phyloP scores from a whole-genome alignment of 2,797 vertebrate genomes.

The Nothura maculosa region DNA sequence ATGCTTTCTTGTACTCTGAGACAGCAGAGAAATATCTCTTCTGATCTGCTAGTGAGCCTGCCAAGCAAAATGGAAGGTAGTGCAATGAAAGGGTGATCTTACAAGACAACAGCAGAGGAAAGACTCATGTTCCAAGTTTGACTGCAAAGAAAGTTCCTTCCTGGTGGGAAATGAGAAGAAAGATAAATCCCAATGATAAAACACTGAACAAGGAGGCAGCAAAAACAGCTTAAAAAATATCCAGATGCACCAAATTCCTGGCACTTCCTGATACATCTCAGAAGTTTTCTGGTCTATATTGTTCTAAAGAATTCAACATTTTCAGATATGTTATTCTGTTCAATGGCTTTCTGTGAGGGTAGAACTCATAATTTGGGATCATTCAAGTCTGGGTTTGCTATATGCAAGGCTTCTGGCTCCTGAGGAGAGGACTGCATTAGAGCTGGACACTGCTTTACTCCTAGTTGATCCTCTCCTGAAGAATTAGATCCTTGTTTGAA shows the following conservation, averaged over 20 bases:
- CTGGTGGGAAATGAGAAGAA: background rate
- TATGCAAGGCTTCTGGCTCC: background rate
- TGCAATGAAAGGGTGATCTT: background rate
- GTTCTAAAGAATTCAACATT: background rate
- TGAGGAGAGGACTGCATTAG: background rate
- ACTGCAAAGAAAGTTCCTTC: background rate
- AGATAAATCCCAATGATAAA: background rate
- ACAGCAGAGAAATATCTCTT: background rate
- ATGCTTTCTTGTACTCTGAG: background rate
- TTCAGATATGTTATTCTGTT: background rate
- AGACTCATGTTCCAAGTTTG: background rate
- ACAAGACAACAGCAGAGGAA: background rate
- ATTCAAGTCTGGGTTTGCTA: background rate
- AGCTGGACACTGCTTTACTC: background rate
- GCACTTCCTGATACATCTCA: background rate
- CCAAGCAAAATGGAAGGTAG: background rate
- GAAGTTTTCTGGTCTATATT: background rate
- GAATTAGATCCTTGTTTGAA: background rate
- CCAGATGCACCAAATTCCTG: background rate
- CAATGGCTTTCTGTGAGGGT: background rate
- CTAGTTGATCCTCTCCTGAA: background rate
- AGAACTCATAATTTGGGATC: background rate
- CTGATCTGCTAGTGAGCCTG: background rate
- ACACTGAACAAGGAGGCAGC: background rate
- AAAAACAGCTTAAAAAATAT: background rate